A percentile compares a stretch with the other conserved stretches of the same genome.
phyloP scores from a whole-genome alignment of 2,113 vertebrate species.

The Arizona elegans region DNA sequence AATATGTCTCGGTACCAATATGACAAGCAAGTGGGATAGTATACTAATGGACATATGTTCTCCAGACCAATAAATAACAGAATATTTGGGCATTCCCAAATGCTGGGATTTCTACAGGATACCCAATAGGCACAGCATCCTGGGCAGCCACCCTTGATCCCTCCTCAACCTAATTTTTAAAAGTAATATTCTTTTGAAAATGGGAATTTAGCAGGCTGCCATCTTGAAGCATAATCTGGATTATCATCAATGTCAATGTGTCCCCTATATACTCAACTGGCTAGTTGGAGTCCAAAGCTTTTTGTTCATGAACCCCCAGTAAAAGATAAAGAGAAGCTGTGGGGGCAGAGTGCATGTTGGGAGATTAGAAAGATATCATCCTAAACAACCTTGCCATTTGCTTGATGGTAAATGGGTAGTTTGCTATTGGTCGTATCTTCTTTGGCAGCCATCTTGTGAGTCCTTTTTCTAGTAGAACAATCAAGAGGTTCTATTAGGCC shows the following conservation, averaged over 20 bases:
- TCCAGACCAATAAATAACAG: neutral
- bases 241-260: neutral
- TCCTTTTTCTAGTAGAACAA: neutral
- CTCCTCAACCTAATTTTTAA: neutral
- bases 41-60: neutral
- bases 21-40: conserved; percentile 1
- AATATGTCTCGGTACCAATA: neutral
- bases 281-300: neutral
- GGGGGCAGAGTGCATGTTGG: neutral
- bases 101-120: neutral
- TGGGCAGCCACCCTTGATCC: neutral
- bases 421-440: neutral
- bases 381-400: neutral
- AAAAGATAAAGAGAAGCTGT: neutral
- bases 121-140: neutral
- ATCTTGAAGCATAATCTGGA: neutral
- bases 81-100: conserved; percentile 3
- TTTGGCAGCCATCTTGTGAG: neutral
- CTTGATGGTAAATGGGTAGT: neutral
- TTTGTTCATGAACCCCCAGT: neutral
- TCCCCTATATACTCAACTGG: neutral
- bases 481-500: neutral
- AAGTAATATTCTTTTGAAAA: neutral
- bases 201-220: neutral
- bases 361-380: neutral